Evolutionary conservation across 2,113 vertebrate genomes (phyloP), one percentile per base, ranked within the genome.

Genomic region (Picathartes gymnocephalus): DNA sequence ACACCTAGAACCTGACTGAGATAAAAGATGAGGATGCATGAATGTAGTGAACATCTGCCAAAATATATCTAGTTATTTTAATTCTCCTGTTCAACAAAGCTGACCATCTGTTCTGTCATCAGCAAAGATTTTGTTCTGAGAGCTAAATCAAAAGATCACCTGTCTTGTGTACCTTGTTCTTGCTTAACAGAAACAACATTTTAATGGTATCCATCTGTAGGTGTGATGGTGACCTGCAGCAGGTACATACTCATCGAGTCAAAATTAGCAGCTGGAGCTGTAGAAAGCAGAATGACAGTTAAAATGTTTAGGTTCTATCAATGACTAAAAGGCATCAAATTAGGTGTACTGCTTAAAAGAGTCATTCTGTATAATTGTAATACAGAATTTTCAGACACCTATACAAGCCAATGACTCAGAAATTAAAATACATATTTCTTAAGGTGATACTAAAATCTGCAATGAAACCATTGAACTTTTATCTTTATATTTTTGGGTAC

Each of bases 71-170:
- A 83, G 87, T 81, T 97, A 89, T 95, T 96, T 94, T 90, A 93
- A 89, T 76, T 91, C 73, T 87, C 66, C 58, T 24, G 79, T 88
- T 81, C 64, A 66, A 64, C 58, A 78, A 87, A 93, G 73, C 10
- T 96, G 89, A 94, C 94, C 95, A 95, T 97, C 94, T 97, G 96
- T 82, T 97, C 85, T 86, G 57, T 95, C 73, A 94, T 91, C 82
- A 94, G 90, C 80, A 88, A 40, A 91, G 87, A 87, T 89, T 85
- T 79, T 87, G 48, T 80, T 90, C 70, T 85, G 87, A 96, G 92
- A 93, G 58, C 31, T 90, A 72, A 87, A 96, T 96, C 86, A 92
- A 85, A 97, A 96, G 60, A 93, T 96, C 85, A 81, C 68, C 91
- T 92, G 68, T 86, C 85, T 79, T 22, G 13, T 15, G 39, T 66